Percentiles rank a stretch among this genome's conserved stretches.
phyloP scores from a whole-genome alignment of 2,797 vertebrate species.

The Sebastes minor region DNA sequence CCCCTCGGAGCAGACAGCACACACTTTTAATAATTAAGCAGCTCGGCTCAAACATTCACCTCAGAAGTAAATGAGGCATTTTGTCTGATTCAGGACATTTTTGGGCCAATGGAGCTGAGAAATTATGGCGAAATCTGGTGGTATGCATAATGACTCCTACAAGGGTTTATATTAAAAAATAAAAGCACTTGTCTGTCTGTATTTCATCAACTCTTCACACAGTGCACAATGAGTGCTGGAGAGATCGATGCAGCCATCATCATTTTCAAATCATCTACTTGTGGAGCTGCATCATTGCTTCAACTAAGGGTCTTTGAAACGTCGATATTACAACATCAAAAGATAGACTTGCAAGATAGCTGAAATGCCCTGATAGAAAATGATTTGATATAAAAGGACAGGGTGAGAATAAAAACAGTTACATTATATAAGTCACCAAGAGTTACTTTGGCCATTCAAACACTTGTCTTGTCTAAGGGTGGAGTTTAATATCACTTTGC shows the following conservation, averaged over 20 bases:
- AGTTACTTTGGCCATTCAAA: not conserved
- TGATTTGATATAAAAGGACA: not conserved
- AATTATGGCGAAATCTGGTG: not conserved
- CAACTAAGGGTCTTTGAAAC: not conserved
- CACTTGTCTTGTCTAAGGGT: not conserved
- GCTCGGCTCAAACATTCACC: slow-evolving; percentile 1
- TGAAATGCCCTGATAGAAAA: not conserved
- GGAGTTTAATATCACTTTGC: not conserved
- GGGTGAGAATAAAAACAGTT: not conserved
- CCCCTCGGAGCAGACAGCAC: slow-evolving; percentile 50
- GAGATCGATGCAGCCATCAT: not conserved
- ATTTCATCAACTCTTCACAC: not conserved
- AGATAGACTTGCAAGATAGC: not conserved
- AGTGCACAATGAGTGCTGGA: not conserved
- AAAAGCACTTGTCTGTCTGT: not conserved
- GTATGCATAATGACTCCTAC: not conserved
- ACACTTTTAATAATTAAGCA: slow-evolving; percentile 52
- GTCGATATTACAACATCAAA: not conserved
- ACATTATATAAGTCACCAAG: not conserved
- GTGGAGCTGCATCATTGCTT: not conserved
- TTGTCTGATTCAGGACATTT: not conserved
- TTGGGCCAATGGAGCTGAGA: not conserved
- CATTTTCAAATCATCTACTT: not conserved
- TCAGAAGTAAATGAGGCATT: not conserved
- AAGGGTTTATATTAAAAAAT: not conserved